Evolutionary conservation across 2,888 invertebrate species (phyloP).

Genomic region (Idaea dimidiata): DNA sequence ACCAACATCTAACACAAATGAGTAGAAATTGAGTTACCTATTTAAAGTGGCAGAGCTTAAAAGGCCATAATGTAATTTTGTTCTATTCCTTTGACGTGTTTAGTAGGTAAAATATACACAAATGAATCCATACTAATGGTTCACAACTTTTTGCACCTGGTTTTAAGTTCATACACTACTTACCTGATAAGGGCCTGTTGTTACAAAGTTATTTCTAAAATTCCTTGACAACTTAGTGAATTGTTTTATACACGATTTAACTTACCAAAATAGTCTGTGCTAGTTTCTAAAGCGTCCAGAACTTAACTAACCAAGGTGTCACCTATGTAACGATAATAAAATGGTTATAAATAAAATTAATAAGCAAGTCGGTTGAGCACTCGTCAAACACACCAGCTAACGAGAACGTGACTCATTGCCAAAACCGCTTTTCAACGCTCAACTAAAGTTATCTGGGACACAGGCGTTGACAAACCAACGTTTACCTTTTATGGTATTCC

Average conservation of each 20-base stretch:
- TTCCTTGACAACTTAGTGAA: too few species aligned
- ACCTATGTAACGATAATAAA: neutral
- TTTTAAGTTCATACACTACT: too few species aligned
- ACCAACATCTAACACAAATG: too few species aligned
- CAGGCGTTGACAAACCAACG: conserved; percentile 50
- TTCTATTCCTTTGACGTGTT: too few species aligned
- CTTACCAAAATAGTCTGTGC: neutral
- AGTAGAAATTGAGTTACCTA: too few species aligned
- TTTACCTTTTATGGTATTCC: conserved; percentile 60
- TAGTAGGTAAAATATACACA: too few species aligned
- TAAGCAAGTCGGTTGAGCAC: conserved; percentile 43
- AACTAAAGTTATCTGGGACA: conserved; percentile 55
- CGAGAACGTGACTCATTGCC: conserved; percentile 56
- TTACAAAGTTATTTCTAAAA: too few species aligned
- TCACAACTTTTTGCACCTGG: too few species aligned
- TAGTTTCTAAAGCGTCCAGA: neutral
- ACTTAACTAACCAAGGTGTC: neutral
- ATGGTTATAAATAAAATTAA: conserved; percentile 50
- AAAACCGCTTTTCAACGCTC: conserved; percentile 42
- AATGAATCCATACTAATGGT: too few species aligned
- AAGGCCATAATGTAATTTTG: too few species aligned
- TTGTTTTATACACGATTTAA: neutral
- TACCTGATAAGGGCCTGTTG: too few species aligned
- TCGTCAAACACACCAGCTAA: conserved; percentile 47
- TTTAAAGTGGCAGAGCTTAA: too few species aligned